Base-by-base conservation (phyloP, 2,113 vertebrate species). In the Reinhardtius hippoglossoides region DNA sequence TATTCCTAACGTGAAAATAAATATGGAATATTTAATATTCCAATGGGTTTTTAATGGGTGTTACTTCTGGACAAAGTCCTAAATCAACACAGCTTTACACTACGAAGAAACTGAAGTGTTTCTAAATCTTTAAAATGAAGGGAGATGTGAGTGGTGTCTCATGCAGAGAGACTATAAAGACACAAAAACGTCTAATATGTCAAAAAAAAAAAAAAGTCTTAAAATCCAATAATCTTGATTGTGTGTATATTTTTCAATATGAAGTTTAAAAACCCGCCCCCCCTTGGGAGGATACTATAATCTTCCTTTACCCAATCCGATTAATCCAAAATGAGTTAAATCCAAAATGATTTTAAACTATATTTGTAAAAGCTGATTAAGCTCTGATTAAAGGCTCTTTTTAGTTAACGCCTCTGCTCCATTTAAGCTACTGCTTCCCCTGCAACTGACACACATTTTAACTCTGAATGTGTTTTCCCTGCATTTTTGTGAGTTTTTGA, bases 301-400 rank as follows among this genome's bases (percentile, higher is more conserved):
- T 86, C 60, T 80, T 57, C 62, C 57, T 70, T 68, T 24, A 60
- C 5, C 40, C 55, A 61, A 68, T 44, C 57, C 12, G 21, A 78
- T 83, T 79, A 87, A 87, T 69, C 59, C 67, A 66, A 74, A 82
- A 65, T 56, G 50, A 54, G 50, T 54, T 54, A n/a, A 54, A n/a
- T 54, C 18, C 20, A 8, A 50, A 50, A 50, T 50, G 3, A 76
- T 84, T 84, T 81, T 24, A 69, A 86, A 76, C 59, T 76, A 56
- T 27, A 42, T 85, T 54, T 74, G 20, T 81, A 55, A 84, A 70
- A 79, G 62, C 69, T 68, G 63, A 85, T 80, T 84, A 78, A 69
- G 1, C 13, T 18, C 31, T 65, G 48, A 83, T 85, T 80, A 76
- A 85, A 83, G 67, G 46, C 42, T 71, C 24, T 35, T 62, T 81